Evolutionary conservation across 2,113 vertebrate species (phyloP).

Genomic region (Procapra przewalskii): DNA sequence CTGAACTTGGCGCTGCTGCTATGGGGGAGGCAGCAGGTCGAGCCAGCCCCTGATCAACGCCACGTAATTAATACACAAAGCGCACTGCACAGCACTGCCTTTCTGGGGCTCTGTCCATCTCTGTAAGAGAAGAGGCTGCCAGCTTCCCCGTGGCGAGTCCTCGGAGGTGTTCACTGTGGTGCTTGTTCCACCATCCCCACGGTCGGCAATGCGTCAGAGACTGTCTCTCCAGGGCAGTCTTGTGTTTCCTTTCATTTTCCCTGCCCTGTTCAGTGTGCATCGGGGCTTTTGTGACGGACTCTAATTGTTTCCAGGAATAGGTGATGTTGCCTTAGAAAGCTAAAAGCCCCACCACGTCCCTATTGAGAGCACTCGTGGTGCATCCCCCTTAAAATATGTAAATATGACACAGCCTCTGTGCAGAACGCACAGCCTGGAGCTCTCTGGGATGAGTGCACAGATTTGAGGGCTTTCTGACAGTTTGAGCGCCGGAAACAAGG

Average conservation of each 20-base stretch:
- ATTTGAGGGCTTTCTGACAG: conserved; percentile 73
- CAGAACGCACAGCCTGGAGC: conserved; percentile 47
- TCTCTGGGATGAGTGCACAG: conserved; percentile 64
- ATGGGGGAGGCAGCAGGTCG: rapidly evolving
- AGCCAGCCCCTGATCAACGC: neutral
- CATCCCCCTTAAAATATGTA: conserved; percentile 74
- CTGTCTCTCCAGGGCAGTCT: neutral
- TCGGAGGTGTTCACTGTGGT: neutral
- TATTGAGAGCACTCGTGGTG: conserved; percentile 65
- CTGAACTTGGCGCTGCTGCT: rapidly evolving
- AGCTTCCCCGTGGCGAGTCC: conserved; percentile 9
- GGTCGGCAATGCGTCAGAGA: neutral
- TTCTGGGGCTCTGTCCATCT: neutral
- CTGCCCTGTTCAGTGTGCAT: conserved; percentile 45
- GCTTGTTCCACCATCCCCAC: neutral
- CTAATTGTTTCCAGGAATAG: conserved; percentile 65
- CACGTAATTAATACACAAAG: neutral
- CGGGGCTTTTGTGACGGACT: conserved; percentile 40
- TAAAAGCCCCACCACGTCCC: conserved; percentile 28
- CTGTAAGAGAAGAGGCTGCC: neutral
- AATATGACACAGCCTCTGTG: conserved; percentile 66
- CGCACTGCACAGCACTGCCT: neutral
- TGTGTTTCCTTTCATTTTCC: conserved; percentile 51
- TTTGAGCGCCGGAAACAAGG: conserved; percentile 16
- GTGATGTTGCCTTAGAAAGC: conserved; percentile 55